Conservation (phyloP, 2,888 invertebrate genomes). For the Lissonota sp. region DNA sequence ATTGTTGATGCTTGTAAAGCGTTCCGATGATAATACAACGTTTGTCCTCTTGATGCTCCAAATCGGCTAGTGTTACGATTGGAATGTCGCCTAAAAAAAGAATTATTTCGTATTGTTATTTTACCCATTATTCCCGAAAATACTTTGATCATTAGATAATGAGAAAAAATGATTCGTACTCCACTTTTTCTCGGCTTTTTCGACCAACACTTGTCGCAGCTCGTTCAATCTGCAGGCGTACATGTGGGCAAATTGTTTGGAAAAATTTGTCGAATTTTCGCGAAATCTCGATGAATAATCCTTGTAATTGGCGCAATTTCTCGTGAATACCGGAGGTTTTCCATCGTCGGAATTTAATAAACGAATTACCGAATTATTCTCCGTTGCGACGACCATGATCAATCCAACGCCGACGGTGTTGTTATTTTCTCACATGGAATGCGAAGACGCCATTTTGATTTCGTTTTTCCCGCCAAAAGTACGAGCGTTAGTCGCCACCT, state of each 20-base stretch:
- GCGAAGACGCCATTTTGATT: neutral
- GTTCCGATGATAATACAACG: slow-evolving; percentile 94
- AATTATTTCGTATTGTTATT: slow-evolving; percentile 1
- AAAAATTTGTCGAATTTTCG: slow-evolving; percentile 71
- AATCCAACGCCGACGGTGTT: neutral
- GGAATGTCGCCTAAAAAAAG: slow-evolving; percentile 71
- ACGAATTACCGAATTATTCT: slow-evolving; percentile 16
- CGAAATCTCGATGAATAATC: slow-evolving; percentile 72
- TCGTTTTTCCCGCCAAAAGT: slow-evolving; percentile 1
- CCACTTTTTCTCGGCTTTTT: slow-evolving; percentile 88
- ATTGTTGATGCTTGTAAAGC: slow-evolving; percentile 94
- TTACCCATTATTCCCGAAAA: neutral
- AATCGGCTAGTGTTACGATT: slow-evolving; percentile 87
- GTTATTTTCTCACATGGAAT: neutral
- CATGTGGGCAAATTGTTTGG: slow-evolving; percentile 94
- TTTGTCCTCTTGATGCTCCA: slow-evolving; percentile 90
- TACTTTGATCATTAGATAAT: slow-evolving; percentile 10
- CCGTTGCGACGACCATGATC: slow-evolving; percentile 48
- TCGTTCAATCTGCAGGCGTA: slow-evolving; percentile 91
- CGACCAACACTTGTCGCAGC: slow-evolving; percentile 87
- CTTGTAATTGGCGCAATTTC: slow-evolving; percentile 68
- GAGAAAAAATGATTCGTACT: slow-evolving; percentile 81
- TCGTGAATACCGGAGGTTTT: slow-evolving; percentile 68
- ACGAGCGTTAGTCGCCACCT: neutral
- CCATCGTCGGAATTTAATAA: slow-evolving; percentile 54